These are phyloP conservation scores for Pipistrellus nathusii DNA, from an alignment of 2,797 vertebrate species.

Conservation along the genomic window DNA sequence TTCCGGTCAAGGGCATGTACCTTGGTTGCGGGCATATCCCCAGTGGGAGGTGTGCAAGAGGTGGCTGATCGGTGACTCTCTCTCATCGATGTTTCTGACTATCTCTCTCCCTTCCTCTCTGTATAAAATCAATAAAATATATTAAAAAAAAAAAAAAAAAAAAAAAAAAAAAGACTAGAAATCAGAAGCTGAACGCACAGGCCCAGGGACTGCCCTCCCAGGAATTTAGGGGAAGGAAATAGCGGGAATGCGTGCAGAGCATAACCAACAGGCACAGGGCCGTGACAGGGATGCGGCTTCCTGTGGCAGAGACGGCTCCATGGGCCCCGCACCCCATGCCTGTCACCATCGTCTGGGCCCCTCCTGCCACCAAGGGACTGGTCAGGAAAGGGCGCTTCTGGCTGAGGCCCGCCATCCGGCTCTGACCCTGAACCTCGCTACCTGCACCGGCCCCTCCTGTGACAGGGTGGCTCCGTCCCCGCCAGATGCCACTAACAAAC, in stretches of 20 bases:
- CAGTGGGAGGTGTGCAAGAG: no score
- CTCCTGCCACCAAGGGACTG: neutral
- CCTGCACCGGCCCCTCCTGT: neutral
- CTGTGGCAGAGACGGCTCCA: neutral
- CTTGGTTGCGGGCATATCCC: no score
- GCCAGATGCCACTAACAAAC: neutral
- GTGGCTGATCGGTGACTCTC: no score
- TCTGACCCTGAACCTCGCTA: neutral
- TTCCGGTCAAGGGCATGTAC: no score
- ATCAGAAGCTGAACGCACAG: neutral
- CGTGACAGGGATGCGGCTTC: fast-evolving
- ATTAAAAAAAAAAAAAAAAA: no score
- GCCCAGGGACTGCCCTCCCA: neutral
- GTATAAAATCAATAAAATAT: no score
- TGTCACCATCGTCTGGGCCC: neutral
- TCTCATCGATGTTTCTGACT: no score
- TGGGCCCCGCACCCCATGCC: no score
- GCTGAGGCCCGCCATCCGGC: neutral
- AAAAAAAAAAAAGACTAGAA: neutral
- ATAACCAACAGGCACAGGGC: neutral
- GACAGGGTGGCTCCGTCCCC: neutral
- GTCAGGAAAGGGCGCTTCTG: fast-evolving
- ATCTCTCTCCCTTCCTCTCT: no score
- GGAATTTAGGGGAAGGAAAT: neutral
- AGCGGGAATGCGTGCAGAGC: neutral